These are phyloP conservation scores for Orthonyx spaldingii DNA, from an alignment of 2,113 vertebrate genomes.

Conservation along the genomic window DNA sequence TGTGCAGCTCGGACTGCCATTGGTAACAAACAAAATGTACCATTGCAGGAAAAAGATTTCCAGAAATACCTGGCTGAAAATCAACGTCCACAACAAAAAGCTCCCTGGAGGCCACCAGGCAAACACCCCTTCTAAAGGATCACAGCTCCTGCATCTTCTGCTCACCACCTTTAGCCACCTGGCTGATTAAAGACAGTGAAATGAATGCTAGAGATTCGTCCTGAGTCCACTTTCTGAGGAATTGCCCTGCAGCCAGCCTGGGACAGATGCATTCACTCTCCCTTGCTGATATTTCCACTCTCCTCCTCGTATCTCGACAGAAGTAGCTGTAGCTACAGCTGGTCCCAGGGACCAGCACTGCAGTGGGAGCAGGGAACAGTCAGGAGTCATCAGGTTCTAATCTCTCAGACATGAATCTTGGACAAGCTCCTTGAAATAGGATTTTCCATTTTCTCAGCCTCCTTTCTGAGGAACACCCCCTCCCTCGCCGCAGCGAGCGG, in stretches of 20 bases:
- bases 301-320: background rate
- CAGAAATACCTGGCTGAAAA: background rate
- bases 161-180: background rate
- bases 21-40: background rate
- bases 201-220: background rate
- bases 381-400: background rate
- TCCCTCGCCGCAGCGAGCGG: background rate
- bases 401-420: background rate
- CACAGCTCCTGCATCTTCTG: background rate
- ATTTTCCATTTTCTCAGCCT: background rate
- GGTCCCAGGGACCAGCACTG: background rate
- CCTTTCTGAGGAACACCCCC: background rate
- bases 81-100: background rate
- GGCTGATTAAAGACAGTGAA: background rate
- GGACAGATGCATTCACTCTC: background rate
- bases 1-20: background rate
- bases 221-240: background rate
- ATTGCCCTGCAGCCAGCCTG: background rate
- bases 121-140: constrained; percentile 27
- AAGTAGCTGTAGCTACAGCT: background rate
- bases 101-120: constrained; percentile 71
- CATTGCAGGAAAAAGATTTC: background rate
- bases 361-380: background rate
- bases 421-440: background rate
- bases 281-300: background rate